Base-by-base conservation (phyloP, 2,113 vertebrate species). In the Struthio camelus region DNA sequence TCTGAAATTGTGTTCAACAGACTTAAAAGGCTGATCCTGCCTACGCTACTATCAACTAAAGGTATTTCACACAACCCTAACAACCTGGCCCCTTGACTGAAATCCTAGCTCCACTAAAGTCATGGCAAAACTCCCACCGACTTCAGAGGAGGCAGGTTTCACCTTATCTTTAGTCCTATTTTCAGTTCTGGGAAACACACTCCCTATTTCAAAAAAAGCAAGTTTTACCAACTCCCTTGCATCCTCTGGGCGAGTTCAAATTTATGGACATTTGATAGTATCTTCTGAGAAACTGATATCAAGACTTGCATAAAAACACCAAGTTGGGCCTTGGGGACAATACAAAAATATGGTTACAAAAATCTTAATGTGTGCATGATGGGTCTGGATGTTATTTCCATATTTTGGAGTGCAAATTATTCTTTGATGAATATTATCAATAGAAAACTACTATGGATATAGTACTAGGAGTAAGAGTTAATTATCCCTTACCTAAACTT, bases 401-500 rank as follows among this genome's bases (percentile, higher is more conserved):
- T 15, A 48, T 8, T 46, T 48, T 42, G 36, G 24, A 56, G 42
- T 44, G 34, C 58, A 76, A 80, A 23, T 69, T 92, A 82, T 62
- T 87, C 70, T 85, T 82, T 80, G 62, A 82, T 82, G 12, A 89
- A 87, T 54, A 91, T 61, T 86, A 92, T 87, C 65, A 90, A 76
- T 17, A 82, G 75, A 82, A 92, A 89, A 23, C 61, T 79, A 72
- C 70, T 82, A 34, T 38, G 23, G 58, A 62, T 81, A 32, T 48
- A 89, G 19, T 66, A 91, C 44, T 72, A 97, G 58, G 54, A 89
- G 42, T 76, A 95, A 82, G 36, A 73, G 44, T 82, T 81, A 84
- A 90, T 94, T 97, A 87, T 53, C 89, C 53, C 64, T 94, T 80
- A 95, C 82, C 72, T 92, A 92, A 34, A 54, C 82, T 91, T 90